Evolutionary conservation across 2,113 vertebrate species (phyloP).

Genomic region (Esox niger): DNA sequence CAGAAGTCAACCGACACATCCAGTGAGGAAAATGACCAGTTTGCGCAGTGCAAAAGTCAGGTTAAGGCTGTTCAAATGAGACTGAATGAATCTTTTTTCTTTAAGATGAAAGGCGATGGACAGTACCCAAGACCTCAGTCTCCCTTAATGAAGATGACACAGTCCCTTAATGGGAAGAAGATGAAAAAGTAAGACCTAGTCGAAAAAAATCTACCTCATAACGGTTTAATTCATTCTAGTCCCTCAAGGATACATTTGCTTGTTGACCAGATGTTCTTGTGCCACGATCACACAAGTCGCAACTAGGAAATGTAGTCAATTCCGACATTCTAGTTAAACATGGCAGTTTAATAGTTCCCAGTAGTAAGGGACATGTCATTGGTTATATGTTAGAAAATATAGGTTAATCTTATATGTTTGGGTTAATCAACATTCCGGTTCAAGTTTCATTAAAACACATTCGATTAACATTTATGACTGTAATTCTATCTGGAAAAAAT

Average conservation of each 20-base stretch:
- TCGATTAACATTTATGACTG: background rate
- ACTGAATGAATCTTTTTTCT: slow-evolving; percentile 76
- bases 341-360: too few relatives aligned
- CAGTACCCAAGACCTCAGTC: slow-evolving; percentile 54
- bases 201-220: background rate
- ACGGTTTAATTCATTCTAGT: background rate
- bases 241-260: background rate
- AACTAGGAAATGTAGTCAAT: too few relatives aligned
- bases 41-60: slow-evolving; percentile 48
- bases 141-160: slow-evolving; percentile 66
- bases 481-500: background rate
- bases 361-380: background rate
- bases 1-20: slow-evolving; percentile 47
- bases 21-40: slow-evolving; percentile 59
- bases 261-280: background rate
- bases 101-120: slow-evolving; percentile 68
- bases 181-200: slow-evolving; percentile 29
- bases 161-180: slow-evolving; percentile 36
- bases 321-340: too few relatives aligned
- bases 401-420: background rate
- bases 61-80: slow-evolving; percentile 66
- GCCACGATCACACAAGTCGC: too few relatives aligned
- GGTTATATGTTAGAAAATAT: background rate
- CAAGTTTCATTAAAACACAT: background rate
- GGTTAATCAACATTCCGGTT: background rate